Evolutionary conservation across 1,140 invertebrate species (phyloP).

Genomic region (Antheraea pernyi): DNA sequence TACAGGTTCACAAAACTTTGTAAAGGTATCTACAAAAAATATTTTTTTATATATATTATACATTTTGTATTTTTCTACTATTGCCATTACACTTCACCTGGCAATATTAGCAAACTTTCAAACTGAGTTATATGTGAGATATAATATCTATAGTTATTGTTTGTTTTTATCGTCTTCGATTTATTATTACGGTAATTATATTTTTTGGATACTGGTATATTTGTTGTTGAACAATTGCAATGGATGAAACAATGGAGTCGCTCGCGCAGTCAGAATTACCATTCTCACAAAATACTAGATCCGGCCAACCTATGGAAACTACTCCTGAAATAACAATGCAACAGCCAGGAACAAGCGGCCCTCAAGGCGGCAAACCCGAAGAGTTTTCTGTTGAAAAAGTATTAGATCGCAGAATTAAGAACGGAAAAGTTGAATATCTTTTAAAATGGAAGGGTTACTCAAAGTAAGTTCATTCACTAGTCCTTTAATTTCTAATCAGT

Average conservation of each 20-base stretch:
- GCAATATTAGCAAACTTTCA: neutral
- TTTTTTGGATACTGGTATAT: neutral
- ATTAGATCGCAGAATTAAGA: slow-evolving; percentile 88
- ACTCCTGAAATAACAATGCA: slow-evolving; percentile 20
- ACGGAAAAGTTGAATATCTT: slow-evolving; percentile 92
- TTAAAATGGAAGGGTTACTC: slow-evolving; percentile 96
- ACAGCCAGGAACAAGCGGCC: slow-evolving; percentile 36
- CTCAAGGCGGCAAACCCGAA: slow-evolving; percentile 73
- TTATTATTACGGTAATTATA: too few relatives aligned
- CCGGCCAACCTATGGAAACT: slow-evolving; percentile 35
- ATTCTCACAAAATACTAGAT: slow-evolving; percentile 4
- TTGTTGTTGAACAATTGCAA: slow-evolving; percentile 9
- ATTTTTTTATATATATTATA: too few relatives aligned
- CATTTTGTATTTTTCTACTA: too few relatives aligned
- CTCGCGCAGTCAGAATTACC: slow-evolving; percentile 17
- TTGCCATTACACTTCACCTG: too few relatives aligned
- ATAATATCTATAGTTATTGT: too few relatives aligned
- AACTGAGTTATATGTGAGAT: neutral
- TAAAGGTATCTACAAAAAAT: too few relatives aligned
- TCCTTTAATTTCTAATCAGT: neutral
- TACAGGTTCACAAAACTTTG: too few relatives aligned
- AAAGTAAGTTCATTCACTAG: slow-evolving; percentile 73
- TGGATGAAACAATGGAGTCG: slow-evolving; percentile 45
- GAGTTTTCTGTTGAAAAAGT: slow-evolving; percentile 96
- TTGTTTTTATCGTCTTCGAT: neutral